phyloP scores from a whole-genome alignment of 2,797 vertebrate species.

The Fratercula arctica region DNA sequence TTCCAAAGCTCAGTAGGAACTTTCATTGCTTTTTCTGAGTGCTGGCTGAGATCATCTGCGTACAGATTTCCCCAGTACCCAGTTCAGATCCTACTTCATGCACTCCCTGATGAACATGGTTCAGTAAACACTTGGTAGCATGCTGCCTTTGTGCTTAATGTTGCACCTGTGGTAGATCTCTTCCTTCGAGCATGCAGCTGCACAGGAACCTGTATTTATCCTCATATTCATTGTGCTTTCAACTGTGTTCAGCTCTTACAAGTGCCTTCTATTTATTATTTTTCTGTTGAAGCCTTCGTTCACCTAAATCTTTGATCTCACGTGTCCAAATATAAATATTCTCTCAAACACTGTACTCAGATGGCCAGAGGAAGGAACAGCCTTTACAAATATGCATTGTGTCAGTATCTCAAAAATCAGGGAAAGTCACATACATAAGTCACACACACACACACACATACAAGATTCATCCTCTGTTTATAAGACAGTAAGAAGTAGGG shows the following conservation, averaged over 20 bases:
- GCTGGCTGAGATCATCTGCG: not conserved
- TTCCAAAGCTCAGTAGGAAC: not conserved
- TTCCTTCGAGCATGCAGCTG: not conserved
- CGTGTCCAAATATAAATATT: not conserved
- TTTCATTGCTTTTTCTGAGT: not conserved
- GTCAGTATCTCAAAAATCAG: constrained; percentile 40
- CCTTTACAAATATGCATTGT: constrained; percentile 32
- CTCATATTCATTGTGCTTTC: not conserved
- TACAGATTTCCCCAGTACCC: not conserved
- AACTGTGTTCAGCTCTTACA: not conserved
- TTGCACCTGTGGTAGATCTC: not conserved
- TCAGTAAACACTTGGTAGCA: not conserved
- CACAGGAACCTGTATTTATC: constrained; percentile 19
- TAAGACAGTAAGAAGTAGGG: not conserved
- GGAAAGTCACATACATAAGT: not conserved
- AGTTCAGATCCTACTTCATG: not conserved
- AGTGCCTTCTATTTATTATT: constrained; percentile 37
- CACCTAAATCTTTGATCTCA: constrained; percentile 20
- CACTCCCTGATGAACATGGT: not conserved
- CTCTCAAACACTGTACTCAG: not conserved
- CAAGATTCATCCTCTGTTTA: constrained; percentile 24
- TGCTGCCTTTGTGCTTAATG: not conserved
- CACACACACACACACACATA: not conserved
- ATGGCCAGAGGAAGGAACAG: constrained; percentile 32
- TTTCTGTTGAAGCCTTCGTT: constrained; percentile 45